Conservation (phyloP, 2,113 vertebrate species). For the Pogonocichla stellata region DNA sequence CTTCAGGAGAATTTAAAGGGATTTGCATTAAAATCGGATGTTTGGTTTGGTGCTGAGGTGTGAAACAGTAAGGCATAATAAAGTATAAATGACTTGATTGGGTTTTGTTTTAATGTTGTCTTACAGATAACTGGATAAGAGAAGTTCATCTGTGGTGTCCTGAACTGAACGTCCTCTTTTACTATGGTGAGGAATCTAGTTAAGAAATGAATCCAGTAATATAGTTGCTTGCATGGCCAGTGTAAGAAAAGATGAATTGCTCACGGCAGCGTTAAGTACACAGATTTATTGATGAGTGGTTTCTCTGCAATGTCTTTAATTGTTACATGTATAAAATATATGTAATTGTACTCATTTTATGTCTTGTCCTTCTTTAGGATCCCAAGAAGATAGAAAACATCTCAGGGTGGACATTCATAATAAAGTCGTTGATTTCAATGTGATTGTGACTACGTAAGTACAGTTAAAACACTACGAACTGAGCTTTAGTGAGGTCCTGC, state of each 20-base stretch:
- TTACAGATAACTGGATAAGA: constrained; percentile 94
- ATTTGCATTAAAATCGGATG: background rate
- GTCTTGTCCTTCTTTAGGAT: constrained; percentile 73
- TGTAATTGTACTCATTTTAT: background rate
- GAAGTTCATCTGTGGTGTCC: constrained; percentile 93
- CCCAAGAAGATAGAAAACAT: constrained; percentile 87
- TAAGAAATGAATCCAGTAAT: background rate
- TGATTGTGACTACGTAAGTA: constrained; percentile 95
- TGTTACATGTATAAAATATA: background rate
- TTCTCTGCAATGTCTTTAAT: background rate
- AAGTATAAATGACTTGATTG: background rate
- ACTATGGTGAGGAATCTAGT: constrained; percentile 83
- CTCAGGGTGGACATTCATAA: constrained; percentile 87
- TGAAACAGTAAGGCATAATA: background rate
- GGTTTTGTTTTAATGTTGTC: background rate
- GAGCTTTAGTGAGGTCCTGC: background rate
- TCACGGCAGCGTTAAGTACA: background rate
- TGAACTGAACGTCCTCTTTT: constrained; percentile 85
- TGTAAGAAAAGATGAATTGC: background rate
- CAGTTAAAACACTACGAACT: background rate
- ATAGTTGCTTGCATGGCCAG: background rate
- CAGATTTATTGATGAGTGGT: background rate
- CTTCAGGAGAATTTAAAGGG: background rate
- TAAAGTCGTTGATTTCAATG: constrained; percentile 82
- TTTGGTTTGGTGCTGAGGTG: background rate